A percentile compares a stretch with the other conserved stretches of the same genome.
phyloP scores from a whole-genome alignment of 2,888 invertebrate genomes.

The Protophormia terraenovae region DNA sequence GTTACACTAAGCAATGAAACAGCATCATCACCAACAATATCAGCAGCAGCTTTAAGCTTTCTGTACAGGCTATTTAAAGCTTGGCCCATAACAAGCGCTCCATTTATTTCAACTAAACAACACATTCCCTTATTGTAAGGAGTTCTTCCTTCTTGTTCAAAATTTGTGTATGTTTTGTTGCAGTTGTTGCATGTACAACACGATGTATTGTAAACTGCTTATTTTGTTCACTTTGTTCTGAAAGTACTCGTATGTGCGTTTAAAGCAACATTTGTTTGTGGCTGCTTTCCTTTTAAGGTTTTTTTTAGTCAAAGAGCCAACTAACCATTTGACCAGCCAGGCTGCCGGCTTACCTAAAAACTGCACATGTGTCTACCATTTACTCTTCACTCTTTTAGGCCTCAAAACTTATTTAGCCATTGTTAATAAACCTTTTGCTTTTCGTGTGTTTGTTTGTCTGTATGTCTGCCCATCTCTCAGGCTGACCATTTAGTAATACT shows the following conservation, averaged over 20 bases:
- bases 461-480: not conserved
- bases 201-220: conserved; percentile 55
- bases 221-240: conserved; percentile 39
- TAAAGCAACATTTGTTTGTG: conserved; percentile 27
- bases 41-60: not conserved
- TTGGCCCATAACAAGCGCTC: conserved; percentile 23
- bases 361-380: conserved; percentile 48
- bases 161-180: not conserved
- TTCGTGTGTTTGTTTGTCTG: not conserved
- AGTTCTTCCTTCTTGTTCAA: not conserved
- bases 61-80: not conserved
- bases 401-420: conserved; percentile 54
- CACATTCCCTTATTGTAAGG: not conserved
- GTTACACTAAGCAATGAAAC: conserved; percentile 51
- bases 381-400: conserved; percentile 42
- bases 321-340: not conserved
- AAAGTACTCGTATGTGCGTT: conserved; percentile 9
- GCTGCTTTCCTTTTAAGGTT: conserved; percentile 58
- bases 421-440: conserved; percentile 45
- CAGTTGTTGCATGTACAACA: conserved; percentile 56
- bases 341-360: conserved; percentile 29
- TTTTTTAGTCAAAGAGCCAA: not conserved
- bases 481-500: conserved; percentile 59
- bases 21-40: not conserved
- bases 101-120: conserved; percentile 34